Percentiles rank a stretch among this genome's conserved stretches.
phyloP scores from a whole-genome alignment of 2,113 vertebrate species.

The Vidua macroura region DNA sequence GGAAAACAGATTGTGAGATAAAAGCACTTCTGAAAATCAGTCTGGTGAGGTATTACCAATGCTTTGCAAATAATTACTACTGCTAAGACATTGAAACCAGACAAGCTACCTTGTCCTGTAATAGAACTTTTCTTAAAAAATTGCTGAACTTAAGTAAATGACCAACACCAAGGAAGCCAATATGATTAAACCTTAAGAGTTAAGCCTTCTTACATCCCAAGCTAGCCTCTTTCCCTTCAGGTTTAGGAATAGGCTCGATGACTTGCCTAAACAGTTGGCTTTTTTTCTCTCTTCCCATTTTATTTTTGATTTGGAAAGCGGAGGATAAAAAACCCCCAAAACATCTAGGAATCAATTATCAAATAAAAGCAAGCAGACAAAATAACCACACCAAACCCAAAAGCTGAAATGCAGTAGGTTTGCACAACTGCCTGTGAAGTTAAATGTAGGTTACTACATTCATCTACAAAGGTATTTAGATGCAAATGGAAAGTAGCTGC shows the following conservation, averaged over 20 bases:
- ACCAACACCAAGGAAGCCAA: neutral
- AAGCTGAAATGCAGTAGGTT: conserved; percentile 19
- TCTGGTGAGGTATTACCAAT: neutral
- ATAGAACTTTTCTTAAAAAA: neutral
- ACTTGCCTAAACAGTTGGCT: neutral
- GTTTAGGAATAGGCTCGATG: neutral
- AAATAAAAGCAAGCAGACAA: conserved; percentile 24
- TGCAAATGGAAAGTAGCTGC: conserved; percentile 62
- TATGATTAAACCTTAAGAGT: neutral
- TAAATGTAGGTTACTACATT: conserved; percentile 67
- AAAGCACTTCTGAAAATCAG: neutral
- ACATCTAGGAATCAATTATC: conserved; percentile 5
- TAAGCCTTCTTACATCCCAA: neutral
- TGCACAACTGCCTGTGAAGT: conserved; percentile 54
- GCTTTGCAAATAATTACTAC: neutral
- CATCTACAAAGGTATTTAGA: conserved; percentile 64
- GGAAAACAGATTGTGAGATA: neutral
- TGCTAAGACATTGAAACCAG: neutral
- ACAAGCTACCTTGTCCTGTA: neutral
- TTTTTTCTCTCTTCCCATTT: neutral
- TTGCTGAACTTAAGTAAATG: neutral
- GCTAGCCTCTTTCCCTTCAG: neutral
- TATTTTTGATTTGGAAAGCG: neutral
- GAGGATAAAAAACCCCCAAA: neutral
- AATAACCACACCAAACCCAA: neutral